Conservation (phyloP, 2,113 vertebrate species). For the Zosterops borbonicus region DNA sequence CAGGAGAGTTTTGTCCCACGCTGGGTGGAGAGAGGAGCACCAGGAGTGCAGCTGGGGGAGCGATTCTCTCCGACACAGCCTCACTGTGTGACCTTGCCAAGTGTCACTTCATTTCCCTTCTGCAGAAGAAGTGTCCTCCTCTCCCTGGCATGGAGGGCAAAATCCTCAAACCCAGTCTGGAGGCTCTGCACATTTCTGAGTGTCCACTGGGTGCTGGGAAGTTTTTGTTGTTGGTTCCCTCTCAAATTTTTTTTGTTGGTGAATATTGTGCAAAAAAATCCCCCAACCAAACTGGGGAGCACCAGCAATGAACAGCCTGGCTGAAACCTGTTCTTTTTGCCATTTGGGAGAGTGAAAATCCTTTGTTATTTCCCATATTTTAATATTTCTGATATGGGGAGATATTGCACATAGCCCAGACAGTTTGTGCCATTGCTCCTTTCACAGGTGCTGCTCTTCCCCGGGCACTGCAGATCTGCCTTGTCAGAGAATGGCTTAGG, state of each 20-base stretch:
- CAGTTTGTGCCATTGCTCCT: neutral
- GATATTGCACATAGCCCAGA: neutral
- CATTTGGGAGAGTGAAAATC: neutral
- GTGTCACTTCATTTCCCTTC: rapidly evolving
- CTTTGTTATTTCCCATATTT: neutral
- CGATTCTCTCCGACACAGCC: neutral
- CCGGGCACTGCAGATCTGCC: neutral
- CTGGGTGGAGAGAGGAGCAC: neutral
- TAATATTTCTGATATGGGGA: neutral
- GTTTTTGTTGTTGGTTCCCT: neutral
- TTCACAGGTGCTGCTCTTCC: neutral
- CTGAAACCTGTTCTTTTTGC: neutral
- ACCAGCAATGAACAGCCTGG: rapidly evolving
- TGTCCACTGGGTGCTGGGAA: neutral
- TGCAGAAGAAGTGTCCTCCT: neutral
- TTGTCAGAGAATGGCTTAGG: neutral
- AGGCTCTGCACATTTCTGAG: neutral
- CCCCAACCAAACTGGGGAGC: rapidly evolving
- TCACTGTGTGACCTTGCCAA: neutral
- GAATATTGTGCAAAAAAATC: rapidly evolving
- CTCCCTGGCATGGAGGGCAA: rapidly evolving
- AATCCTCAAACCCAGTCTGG: neutral
- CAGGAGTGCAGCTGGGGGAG: neutral
- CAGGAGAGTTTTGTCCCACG: neutral
- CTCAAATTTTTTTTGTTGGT: neutral